phyloP scores from a whole-genome alignment of 2,113 vertebrate species.

The Hipposideros armiger region DNA sequence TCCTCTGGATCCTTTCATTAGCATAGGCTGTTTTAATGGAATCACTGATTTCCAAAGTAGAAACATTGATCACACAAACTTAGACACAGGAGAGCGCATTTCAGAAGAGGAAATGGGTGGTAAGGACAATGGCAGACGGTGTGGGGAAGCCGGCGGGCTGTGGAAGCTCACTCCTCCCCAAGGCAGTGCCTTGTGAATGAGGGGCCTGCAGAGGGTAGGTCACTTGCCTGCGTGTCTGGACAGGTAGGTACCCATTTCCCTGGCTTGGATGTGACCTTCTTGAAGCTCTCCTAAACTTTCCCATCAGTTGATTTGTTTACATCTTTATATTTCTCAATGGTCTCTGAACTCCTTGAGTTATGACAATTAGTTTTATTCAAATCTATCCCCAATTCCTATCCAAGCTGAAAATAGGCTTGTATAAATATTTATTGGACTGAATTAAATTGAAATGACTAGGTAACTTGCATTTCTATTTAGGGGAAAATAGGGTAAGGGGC shows the following conservation, averaged over 20 bases:
- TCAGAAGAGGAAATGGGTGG: rapidly evolving
- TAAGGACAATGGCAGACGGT: rapidly evolving
- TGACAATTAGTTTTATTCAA: neutral
- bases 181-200: neutral
- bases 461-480: neutral
- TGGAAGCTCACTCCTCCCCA: neutral
- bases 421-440: neutral
- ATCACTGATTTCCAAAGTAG: neutral
- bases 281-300: neutral
- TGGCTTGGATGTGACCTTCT: neutral
- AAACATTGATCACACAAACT: neutral
- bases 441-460: neutral
- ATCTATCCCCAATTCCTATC: neutral
- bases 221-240: rapidly evolving
- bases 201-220: rapidly evolving
- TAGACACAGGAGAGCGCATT: neutral
- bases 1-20: neutral
- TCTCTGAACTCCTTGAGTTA: neutral
- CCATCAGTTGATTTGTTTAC: neutral
- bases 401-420: neutral
- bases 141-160: rapidly evolving
- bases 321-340: neutral
- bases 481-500: neutral
- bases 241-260: neutral
- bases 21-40: neutral